These are phyloP conservation scores for Chymomyza costata DNA, from an alignment of 1,140 invertebrate genomes.

Conservation along the genomic window DNA sequence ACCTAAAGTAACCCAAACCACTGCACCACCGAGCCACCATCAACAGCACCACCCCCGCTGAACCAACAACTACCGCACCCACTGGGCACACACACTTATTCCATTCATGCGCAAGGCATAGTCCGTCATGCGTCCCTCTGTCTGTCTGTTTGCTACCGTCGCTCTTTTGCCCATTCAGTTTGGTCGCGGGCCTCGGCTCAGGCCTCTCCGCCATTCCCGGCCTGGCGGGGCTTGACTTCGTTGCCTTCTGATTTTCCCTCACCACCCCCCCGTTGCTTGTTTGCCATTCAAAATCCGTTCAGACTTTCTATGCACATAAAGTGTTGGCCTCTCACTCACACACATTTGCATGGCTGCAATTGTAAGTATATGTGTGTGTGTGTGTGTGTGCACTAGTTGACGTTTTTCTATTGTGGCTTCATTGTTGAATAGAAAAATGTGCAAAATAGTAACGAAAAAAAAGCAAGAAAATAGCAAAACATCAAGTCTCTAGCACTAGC, in stretches of 20 bases:
- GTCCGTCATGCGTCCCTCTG: no score
- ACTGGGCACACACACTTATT: constrained; percentile 45
- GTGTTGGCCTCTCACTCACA: constrained; percentile 55
- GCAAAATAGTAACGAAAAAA: constrained; percentile 69
- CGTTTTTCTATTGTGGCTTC: constrained; percentile 70
- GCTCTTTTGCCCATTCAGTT: no score
- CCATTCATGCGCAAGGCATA: constrained; percentile 71
- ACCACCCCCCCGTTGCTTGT: no score
- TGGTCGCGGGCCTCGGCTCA: no score
- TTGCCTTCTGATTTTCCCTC: no score
- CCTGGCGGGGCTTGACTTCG: constrained; percentile 36
- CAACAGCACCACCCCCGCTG: background rate
- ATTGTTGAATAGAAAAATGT: constrained; percentile 74
- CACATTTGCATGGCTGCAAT: constrained; percentile 27
- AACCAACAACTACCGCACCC: constrained; percentile 2
- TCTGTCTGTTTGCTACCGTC: no score
- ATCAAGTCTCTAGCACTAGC: constrained; percentile 28
- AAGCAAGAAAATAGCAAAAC: constrained; percentile 63
- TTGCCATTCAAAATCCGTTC: constrained; percentile 72
- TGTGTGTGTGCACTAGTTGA: constrained; percentile 58
- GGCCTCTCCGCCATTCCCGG: constrained; percentile 47
- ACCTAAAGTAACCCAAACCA: no score
- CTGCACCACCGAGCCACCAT: background rate
- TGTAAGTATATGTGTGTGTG: constrained; percentile 1
- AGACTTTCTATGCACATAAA: constrained; percentile 65